Base-by-base conservation (phyloP, 2,797 vertebrate genomes). In the Paguma larvata region DNA sequence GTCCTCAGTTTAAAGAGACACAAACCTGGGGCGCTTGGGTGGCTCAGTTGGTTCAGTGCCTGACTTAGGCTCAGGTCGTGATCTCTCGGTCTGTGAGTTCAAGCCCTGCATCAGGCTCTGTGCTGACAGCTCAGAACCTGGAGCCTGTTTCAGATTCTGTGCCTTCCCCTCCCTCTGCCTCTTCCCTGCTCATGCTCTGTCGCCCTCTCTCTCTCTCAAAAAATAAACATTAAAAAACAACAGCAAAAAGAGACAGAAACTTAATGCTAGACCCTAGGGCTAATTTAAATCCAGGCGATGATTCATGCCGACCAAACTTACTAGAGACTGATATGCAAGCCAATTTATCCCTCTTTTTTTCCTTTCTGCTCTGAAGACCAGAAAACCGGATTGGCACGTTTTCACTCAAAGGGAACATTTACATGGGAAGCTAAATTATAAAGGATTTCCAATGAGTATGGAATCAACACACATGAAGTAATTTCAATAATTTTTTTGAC, bases 321-420 rank as follows among this genome's bases (percentile, higher is more conserved):
- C 21, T 78, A 89, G 15, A 95, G 41, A 53, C 75, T 73, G 27
- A 84, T 84, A 4, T 30, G 44, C 41, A 94, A 91, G 62, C 63
- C 25, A 72, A n/a, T 79, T 72, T 80, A 72, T 80, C 59, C 32
- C 44, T 65, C 53, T 75, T 44, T 8, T 44, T n/a, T 23, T 23
- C 56, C 19, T 46, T 48, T 3, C 62, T 44, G 62, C 38, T 48
- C 23, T 19, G 59, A 93, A 91, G 21, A 68, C 46, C 23, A 82
- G 53, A 89, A 95, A 97, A 92, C 13, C 38, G 53, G 18, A 9
- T 30, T 21, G 27, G 44, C n/a, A 56, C 85, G 89, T 87, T 96
- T 73, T 78, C 44, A 38, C 82, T 70, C 82, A 93, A 85, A 96
- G 92, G n/a, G 11, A 95, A 86, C 12, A 75, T 79, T 96, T 91